Evolutionary conservation across 1,140 invertebrate species (phyloP).

Genomic region (Heterodera carotae): DNA sequence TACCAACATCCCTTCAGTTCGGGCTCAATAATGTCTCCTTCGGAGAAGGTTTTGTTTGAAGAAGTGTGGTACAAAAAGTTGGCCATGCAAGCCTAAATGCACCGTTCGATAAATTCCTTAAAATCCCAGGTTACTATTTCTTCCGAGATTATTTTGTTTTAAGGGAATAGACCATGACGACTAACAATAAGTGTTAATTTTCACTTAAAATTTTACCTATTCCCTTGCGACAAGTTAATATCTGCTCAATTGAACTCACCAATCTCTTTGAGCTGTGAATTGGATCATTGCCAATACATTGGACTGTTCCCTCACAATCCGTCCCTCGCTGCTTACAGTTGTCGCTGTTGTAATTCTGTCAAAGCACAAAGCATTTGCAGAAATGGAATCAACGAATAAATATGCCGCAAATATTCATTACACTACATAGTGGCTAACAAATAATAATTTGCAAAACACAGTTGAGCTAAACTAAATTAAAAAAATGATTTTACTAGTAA

Average conservation of each 20-base stretch:
- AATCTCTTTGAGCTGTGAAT: neutral
- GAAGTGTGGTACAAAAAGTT: slow-evolving; percentile 43
- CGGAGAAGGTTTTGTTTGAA: slow-evolving; percentile 40
- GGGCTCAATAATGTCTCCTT: neutral
- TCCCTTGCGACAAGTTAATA: neutral
- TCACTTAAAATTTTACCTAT: slow-evolving; percentile 15
- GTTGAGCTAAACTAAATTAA: neutral
- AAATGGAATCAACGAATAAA: neutral
- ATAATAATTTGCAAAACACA: neutral
- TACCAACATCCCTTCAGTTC: slow-evolving; percentile 52
- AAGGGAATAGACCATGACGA: too few species aligned
- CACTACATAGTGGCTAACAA: neutral
- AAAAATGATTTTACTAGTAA: neutral
- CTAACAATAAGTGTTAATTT: neutral
- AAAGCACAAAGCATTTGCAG: too few species aligned
- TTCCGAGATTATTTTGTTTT: too few species aligned
- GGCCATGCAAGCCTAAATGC: slow-evolving; percentile 52
- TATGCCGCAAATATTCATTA: neutral
- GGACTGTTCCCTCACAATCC: slow-evolving; percentile 8
- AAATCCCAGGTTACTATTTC: neutral
- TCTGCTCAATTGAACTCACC: neutral
- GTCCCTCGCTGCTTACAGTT: neutral
- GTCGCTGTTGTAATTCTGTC: slow-evolving; percentile 12
- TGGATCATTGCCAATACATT: slow-evolving; percentile 4
- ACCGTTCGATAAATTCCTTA: neutral